phyloP scores from a whole-genome alignment of 1,140 invertebrate genomes.

The Drosophila parvula region DNA sequence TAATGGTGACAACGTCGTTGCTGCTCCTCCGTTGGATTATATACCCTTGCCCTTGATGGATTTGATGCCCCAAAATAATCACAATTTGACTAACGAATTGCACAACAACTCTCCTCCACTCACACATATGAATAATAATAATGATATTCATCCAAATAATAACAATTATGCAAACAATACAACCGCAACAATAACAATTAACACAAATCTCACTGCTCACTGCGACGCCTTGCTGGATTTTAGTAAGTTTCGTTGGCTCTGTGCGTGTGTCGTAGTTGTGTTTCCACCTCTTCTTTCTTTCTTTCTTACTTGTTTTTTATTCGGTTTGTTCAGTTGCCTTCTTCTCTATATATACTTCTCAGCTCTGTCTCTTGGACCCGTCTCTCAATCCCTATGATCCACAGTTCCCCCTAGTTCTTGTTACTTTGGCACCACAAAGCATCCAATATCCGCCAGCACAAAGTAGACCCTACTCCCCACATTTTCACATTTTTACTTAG shows the following conservation, averaged over 20 bases:
- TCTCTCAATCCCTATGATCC: constrained; percentile 14
- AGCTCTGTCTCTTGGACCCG: not conserved
- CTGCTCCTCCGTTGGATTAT: constrained; percentile 52
- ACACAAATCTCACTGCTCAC: constrained; percentile 72
- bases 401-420: constrained; percentile 7
- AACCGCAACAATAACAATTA: constrained; percentile 42
- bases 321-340: constrained; percentile 20
- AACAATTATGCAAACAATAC: constrained; percentile 47
- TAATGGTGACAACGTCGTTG: constrained; percentile 19
- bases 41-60: constrained; percentile 45
- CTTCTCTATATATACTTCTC: not conserved
- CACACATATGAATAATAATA: constrained; percentile 54
- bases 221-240: constrained; percentile 75
- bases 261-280: constrained; percentile 71
- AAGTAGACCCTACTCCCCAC: constrained; percentile 26
- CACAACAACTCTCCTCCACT: constrained; percentile 54
- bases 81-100: constrained; percentile 53
- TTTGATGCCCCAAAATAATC: constrained; percentile 49
- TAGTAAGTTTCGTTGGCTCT: constrained; percentile 81
- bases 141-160: constrained; percentile 43
- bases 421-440: constrained; percentile 46
- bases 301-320: constrained; percentile 11
- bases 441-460: constrained; percentile 30
- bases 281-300: constrained; percentile 20
- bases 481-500: constrained; percentile 38